phyloP scores from a whole-genome alignment of 2,888 invertebrate species.

The Cabera pusaria region DNA sequence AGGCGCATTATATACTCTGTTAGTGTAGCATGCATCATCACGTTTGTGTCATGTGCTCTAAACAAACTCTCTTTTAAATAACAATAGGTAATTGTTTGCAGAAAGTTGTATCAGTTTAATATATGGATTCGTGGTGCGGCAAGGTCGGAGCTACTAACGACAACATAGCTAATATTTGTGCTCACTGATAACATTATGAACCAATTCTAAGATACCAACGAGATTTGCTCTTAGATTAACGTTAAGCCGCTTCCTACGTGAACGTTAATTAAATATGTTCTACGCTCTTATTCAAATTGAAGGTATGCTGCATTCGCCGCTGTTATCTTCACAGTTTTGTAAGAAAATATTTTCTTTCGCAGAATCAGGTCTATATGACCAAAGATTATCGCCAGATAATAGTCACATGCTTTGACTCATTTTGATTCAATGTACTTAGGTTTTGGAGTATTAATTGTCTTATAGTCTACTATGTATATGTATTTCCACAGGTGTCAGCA shows the following conservation, averaged over 20 bases:
- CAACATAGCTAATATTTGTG: constrained; percentile 72
- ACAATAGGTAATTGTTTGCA: constrained; percentile 50
- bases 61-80: constrained; percentile 50
- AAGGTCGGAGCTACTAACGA: constrained; percentile 71
- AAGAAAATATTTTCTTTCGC: constrained; percentile 22
- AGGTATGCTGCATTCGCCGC: constrained; percentile 23
- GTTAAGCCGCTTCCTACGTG: constrained; percentile 62
- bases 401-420: background rate
- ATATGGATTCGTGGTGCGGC: constrained; percentile 54
- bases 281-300: constrained; percentile 42
- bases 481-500: too few species aligned
- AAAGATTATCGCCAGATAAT: too few species aligned
- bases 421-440: background rate
- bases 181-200: constrained; percentile 75
- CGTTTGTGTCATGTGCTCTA: constrained; percentile 10
- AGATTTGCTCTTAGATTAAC: constrained; percentile 79
- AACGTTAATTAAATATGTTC: constrained; percentile 55
- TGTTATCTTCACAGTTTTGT: constrained; percentile 21
- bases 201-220: constrained; percentile 74
- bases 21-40: constrained; percentile 18
- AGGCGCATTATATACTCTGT: too few species aligned
- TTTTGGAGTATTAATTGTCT: background rate
- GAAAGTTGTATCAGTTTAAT: constrained; percentile 55
- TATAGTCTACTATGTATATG: too few species aligned
- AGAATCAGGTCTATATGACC: constrained; percentile 8